These are phyloP conservation scores for Aramus guarauna DNA, from an alignment of 2,113 vertebrate species.

Conservation along the genomic window DNA sequence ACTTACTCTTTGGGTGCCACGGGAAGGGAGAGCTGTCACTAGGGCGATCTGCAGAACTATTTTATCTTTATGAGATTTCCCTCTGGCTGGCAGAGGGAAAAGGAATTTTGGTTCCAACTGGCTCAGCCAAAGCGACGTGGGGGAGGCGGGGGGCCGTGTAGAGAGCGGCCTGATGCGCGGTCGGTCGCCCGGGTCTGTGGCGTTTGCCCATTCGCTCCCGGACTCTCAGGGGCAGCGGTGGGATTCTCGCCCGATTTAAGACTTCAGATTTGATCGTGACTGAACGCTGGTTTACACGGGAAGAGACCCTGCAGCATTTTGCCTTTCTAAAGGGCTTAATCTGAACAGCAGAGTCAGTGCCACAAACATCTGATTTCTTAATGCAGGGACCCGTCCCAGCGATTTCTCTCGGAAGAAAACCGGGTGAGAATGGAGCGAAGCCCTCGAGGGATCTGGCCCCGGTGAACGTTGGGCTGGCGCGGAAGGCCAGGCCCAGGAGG, in stretches of 20 bases:
- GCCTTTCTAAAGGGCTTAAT: background rate
- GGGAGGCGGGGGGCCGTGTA: background rate
- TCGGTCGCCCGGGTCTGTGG: too few species aligned
- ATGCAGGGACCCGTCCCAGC: accelerated
- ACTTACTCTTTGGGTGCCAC: accelerated
- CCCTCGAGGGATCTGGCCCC: accelerated
- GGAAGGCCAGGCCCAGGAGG: background rate
- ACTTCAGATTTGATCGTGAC: background rate
- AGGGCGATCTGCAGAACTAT: background rate
- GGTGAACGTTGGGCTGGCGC: accelerated
- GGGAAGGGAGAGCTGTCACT: background rate
- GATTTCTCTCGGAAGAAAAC: accelerated
- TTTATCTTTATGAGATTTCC: background rate
- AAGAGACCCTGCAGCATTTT: background rate
- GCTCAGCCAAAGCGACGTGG: accelerated
- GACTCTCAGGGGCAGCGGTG: background rate
- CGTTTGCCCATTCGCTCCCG: background rate
- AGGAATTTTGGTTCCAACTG: background rate
- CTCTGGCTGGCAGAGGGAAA: background rate
- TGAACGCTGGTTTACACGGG: background rate
- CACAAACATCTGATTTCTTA: background rate
- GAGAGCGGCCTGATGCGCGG: background rate
- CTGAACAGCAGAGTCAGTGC: accelerated
- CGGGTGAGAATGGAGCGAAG: accelerated
- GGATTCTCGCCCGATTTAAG: background rate